These are phyloP conservation scores for Watsonalla binaria DNA, from an alignment of 2,888 invertebrate species.

Conservation along the genomic window DNA sequence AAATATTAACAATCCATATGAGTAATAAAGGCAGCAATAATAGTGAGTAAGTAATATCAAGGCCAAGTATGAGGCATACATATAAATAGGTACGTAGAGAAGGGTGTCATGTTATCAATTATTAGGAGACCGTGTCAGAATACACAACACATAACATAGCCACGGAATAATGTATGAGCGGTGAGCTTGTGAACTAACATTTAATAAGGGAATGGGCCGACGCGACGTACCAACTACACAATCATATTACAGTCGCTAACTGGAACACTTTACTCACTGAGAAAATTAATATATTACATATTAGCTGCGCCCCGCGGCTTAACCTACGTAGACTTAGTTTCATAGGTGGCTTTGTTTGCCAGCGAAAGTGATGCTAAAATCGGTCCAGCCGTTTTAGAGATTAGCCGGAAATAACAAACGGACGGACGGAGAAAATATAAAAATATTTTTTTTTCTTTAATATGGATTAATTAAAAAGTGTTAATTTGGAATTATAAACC, in stretches of 20 bases:
- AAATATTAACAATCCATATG: too few species aligned
- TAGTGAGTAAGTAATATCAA: neutral
- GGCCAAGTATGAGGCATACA: neutral
- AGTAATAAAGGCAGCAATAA: neutral
- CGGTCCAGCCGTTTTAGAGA: too few species aligned
- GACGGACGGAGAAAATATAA: too few species aligned
- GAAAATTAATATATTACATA: neutral
- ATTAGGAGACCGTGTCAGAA: slow-evolving; percentile 23
- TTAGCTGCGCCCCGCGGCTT: too few species aligned
- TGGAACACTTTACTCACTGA: neutral
- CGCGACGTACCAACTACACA: slow-evolving; percentile 17
- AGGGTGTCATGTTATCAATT: slow-evolving; percentile 27
- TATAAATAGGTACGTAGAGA: neutral
- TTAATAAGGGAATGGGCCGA: slow-evolving; percentile 29
- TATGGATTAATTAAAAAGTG: too few species aligned
- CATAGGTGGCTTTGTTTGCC: too few species aligned
- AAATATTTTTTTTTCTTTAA: too few species aligned
- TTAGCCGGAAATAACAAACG: too few species aligned
- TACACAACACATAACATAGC: slow-evolving; percentile 29
- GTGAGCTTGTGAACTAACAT: slow-evolving; percentile 25
- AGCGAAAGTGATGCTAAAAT: too few species aligned
- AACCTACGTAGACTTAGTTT: too few species aligned
- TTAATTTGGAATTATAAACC: too few species aligned
- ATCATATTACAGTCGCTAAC: slow-evolving; percentile 1
- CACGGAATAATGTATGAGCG: slow-evolving; percentile 32